Base-by-base conservation (phyloP, 2,797 vertebrate genomes). In the Characodon lateralis region DNA sequence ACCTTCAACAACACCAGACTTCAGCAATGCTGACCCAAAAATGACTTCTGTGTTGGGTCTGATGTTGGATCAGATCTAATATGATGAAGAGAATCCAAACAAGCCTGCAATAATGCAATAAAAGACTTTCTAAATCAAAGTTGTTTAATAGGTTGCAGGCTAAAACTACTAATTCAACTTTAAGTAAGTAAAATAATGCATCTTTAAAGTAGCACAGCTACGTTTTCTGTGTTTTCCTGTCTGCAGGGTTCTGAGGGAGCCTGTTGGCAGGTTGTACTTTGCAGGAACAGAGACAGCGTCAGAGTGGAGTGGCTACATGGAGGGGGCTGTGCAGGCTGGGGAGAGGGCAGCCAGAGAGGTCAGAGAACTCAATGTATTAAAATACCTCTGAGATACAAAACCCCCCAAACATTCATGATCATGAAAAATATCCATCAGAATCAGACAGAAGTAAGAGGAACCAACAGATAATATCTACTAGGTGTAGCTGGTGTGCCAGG, bases 251-350 rank as follows among this genome's bases (percentile, higher is more conserved):
- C 94, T 99, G 84, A 95, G 98, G 73, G 96, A 99, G 87, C 97
- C 98, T 0, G 79, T 97, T 55, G 97, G 95, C 81, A 95, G 83
- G 85, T 91, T 99, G 88, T 98, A 95, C 87, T 99, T 99, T 43
- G 98, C 98, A 0, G 98, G 98, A 71, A 99, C 98, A 0, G 98
- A 99, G 90, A 99, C 98, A 0, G 96, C 98, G 82, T 97, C 97
- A 0, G 96, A 98, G 74, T 99, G 98, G 98, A 99, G 98, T 0
- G 98, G 98, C 16, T 99, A 99, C 93, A 99, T 99, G 97, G 98
- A 99, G 73, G 98, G 98, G 0, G 98, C 98, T 0, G 95, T 99
- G 14, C 96, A 99, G 91, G 97, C 98, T 7, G 98, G 98, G 63
- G 98, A 99, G 86, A 96, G 98, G 90, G 98, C 98, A 1, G 96